Percentiles rank a stretch among this genome's conserved stretches.
Evolutionary conservation across 2,888 invertebrate genomes (phyloP).

Genomic region (Adelphocoris suturalis): DNA sequence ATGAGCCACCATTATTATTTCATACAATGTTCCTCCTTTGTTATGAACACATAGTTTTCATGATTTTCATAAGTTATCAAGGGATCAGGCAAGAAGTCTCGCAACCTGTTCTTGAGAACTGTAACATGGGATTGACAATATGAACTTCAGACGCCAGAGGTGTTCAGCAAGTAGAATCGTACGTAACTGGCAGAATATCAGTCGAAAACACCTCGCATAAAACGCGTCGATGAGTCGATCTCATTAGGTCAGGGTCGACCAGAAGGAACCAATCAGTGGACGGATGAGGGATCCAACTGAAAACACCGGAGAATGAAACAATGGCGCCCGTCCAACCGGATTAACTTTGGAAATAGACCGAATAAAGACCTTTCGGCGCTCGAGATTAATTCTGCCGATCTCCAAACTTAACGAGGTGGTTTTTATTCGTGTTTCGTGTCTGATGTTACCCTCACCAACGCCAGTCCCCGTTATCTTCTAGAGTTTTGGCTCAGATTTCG

Average conservation of each 20-base stretch:
- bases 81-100: too few species aligned
- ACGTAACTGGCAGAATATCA: too few species aligned
- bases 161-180: too few species aligned
- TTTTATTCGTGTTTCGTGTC: not conserved
- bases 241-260: not conserved
- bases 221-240: not conserved
- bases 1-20: too few species aligned
- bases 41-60: too few species aligned
- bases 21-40: too few species aligned
- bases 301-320: not conserved
- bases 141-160: too few species aligned
- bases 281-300: not conserved
- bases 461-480: not conserved
- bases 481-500: not conserved
- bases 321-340: constrained; percentile 50
- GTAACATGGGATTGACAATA: too few species aligned
- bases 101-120: too few species aligned
- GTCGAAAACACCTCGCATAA: too few species aligned
- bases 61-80: too few species aligned
- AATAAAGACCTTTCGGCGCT: constrained; percentile 42
- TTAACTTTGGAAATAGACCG: constrained; percentile 46
- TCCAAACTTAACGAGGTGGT: constrained; percentile 22
- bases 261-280: not conserved
- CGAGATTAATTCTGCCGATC: constrained; percentile 22
- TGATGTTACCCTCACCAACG: not conserved